Percentiles rank a stretch among this genome's conserved stretches.
Conservation (phyloP, 1,140 invertebrate species). For the Rhopalosiphum maidis region DNA sequence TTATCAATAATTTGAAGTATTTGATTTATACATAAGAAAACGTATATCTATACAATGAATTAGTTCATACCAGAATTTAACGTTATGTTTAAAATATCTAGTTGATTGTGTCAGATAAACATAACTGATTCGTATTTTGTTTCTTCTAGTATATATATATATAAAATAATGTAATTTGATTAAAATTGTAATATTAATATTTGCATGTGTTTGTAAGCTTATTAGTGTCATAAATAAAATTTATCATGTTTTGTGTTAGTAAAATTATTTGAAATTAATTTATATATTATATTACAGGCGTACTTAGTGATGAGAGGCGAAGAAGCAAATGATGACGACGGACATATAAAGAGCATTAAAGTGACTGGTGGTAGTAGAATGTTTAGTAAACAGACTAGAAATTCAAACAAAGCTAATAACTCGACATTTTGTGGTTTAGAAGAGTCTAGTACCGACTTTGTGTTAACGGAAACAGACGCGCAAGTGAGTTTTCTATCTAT, state of each 20-base stretch:
- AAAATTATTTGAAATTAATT: neutral
- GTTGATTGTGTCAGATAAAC: neutral
- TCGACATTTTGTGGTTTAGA: constrained; percentile 26
- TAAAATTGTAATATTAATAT: neutral
- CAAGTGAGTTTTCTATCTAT: constrained; percentile 65
- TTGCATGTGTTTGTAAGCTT: neutral
- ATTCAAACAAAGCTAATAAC: constrained; percentile 48
- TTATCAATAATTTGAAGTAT: neutral
- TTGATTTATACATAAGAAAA: neutral
- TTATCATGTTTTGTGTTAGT: neutral
- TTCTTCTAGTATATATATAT: neutral
- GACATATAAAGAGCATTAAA: constrained; percentile 58
- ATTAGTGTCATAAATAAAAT: neutral
- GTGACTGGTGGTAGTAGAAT: constrained; percentile 65
- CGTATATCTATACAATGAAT: neutral
- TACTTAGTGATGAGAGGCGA: constrained; percentile 77
- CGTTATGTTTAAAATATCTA: neutral
- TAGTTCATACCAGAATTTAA: neutral
- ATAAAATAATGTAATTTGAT: neutral
- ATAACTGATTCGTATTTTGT: neutral
- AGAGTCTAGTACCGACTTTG: constrained; percentile 25
- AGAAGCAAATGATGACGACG: constrained; percentile 66
- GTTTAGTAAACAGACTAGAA: constrained; percentile 58
- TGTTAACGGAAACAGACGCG: constrained; percentile 69
- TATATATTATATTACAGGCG: constrained; percentile 65